Evolutionary conservation across 2,113 vertebrate species (phyloP).

Genomic region (Sceloporus tristichus): DNA sequence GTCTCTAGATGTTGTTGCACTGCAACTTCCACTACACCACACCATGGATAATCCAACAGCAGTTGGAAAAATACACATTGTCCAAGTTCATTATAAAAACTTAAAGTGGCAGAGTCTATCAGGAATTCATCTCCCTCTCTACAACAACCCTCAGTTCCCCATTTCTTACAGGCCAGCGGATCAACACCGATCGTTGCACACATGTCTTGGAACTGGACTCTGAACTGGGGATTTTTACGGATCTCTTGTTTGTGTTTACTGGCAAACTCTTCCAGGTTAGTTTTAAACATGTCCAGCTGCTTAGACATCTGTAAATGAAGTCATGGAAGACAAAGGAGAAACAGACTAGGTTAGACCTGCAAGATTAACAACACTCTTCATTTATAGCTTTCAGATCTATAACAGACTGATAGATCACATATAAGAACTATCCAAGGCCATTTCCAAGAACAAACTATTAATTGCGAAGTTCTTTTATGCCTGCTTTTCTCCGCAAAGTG

Average conservation of each 20-base stretch:
- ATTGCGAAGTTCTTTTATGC: neutral
- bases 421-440: neutral
- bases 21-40: too few species aligned
- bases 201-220: slow-evolving; percentile 98
- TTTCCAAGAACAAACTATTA: neutral
- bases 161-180: slow-evolving; percentile 91
- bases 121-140: neutral
- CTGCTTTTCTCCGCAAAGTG: neutral
- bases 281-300: slow-evolving; percentile 94
- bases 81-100: neutral
- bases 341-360: neutral
- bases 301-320: slow-evolving; percentile 90
- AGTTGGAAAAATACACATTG: too few species aligned
- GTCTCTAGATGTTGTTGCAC: too few species aligned
- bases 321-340: slow-evolving; percentile 12
- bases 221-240: slow-evolving; percentile 89
- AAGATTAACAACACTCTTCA: neutral
- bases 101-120: neutral
- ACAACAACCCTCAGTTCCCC: neutral
- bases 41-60: too few species aligned
- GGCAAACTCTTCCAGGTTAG: slow-evolving; percentile 94
- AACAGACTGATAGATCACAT: neutral
- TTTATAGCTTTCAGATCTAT: neutral
- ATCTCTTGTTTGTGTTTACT: slow-evolving; percentile 99
- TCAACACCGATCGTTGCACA: slow-evolving; percentile 97